phyloP scores from a whole-genome alignment of 2,797 vertebrate genomes.

The Knipowitschia caucasica region DNA sequence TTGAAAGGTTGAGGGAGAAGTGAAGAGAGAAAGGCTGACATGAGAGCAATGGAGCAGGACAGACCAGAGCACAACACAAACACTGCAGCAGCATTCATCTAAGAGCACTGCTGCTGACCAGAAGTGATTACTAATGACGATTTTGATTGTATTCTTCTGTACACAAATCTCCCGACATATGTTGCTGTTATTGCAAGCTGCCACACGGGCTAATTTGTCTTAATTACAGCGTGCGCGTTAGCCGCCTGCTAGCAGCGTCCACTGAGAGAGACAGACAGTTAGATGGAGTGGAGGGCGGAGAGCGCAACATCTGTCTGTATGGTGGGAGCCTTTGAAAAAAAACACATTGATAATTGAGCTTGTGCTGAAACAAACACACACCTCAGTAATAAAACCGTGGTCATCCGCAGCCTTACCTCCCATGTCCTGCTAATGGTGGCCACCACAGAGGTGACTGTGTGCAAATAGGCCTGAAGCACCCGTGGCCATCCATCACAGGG shows the following conservation, averaged over 20 bases:
- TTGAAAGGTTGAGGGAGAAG: slow-evolving; percentile 68
- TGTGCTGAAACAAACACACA: slow-evolving; percentile 41
- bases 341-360: slow-evolving; percentile 37
- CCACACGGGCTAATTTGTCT: slow-evolving; percentile 71
- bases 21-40: slow-evolving; percentile 53
- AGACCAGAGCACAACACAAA: slow-evolving; percentile 23
- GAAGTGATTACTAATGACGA: slow-evolving; percentile 68
- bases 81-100: slow-evolving; percentile 18
- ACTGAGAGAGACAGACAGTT: slow-evolving; percentile 64
- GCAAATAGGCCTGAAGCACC: slow-evolving; percentile 89
- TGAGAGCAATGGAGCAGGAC: slow-evolving; percentile 57
- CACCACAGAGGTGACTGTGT: slow-evolving; percentile 93
- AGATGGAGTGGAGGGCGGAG: slow-evolving; percentile 65
- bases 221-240: slow-evolving; percentile 69
- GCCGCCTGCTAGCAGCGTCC: slow-evolving; percentile 55
- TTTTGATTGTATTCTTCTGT: slow-evolving; percentile 63
- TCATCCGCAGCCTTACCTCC: slow-evolving; percentile 81
- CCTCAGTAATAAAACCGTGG: slow-evolving; percentile 84
- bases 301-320: slow-evolving; percentile 70
- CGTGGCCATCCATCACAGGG: slow-evolving; percentile 90
- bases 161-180: slow-evolving; percentile 64
- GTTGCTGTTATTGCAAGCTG: slow-evolving; percentile 65
- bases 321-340: slow-evolving; percentile 21
- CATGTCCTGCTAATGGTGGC: slow-evolving; percentile 90
- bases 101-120: slow-evolving; percentile 34